These are phyloP conservation scores for Oppia nitens DNA, from an alignment of 1,140 invertebrate species.

Conservation along the genomic window DNA sequence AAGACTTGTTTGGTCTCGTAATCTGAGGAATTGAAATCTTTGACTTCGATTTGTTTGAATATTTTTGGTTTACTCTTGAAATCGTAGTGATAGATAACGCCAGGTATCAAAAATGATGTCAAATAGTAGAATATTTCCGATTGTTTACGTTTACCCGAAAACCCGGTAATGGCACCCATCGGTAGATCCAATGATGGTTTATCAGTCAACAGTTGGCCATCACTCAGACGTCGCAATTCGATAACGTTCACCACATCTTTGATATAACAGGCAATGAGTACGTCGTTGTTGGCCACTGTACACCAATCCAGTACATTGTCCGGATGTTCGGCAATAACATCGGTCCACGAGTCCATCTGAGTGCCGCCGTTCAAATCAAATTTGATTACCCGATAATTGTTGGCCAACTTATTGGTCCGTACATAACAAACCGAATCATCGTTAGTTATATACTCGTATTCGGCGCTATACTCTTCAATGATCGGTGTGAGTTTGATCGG, in stretches of 20 bases:
- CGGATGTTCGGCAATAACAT: slow-evolving; percentile 63
- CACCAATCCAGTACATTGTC: slow-evolving; percentile 73
- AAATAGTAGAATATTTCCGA: slow-evolving; percentile 86
- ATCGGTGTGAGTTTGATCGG: slow-evolving; percentile 51
- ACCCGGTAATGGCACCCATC: slow-evolving; percentile 56
- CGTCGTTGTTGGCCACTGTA: slow-evolving; percentile 58
- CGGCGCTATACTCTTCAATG: slow-evolving; percentile 75
- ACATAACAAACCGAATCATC: slow-evolving; percentile 64
- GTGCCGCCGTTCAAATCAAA: slow-evolving; percentile 49
- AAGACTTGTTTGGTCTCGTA: slow-evolving; percentile 83
- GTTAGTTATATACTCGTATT: slow-evolving; percentile 91
- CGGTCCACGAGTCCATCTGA: slow-evolving; percentile 41
- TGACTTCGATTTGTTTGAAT: slow-evolving; percentile 62
- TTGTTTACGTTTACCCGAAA: slow-evolving; percentile 66
- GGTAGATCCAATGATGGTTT: slow-evolving; percentile 51
- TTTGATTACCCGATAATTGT: slow-evolving; percentile 69
- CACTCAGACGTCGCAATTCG: slow-evolving; percentile 55
- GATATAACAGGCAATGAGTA: slow-evolving; percentile 77
- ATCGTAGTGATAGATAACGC: slow-evolving; percentile 62
- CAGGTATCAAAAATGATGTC: slow-evolving; percentile 79
- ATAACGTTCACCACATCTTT: slow-evolving; percentile 77
- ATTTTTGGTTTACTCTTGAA: slow-evolving; percentile 36
- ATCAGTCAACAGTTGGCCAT: slow-evolving; percentile 39
- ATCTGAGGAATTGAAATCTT: slow-evolving; percentile 56
- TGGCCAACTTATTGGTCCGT: slow-evolving; percentile 81